phyloP scores from a whole-genome alignment of 2,888 invertebrate species.

The Thumatha senex region DNA sequence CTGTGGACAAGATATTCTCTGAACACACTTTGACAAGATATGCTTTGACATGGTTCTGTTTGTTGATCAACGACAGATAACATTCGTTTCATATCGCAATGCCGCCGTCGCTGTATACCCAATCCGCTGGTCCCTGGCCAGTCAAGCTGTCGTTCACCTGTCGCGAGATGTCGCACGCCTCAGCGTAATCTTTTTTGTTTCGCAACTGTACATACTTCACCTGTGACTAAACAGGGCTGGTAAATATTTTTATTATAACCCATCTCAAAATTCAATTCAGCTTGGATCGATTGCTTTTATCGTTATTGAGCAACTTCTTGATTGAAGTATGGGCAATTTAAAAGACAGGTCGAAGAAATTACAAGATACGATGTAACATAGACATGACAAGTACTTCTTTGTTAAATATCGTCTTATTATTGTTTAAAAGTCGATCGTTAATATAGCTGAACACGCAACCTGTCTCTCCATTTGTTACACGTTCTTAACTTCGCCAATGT shows the following conservation, averaged over 20 bases:
- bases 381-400: no score
- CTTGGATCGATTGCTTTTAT: not conserved
- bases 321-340: not conserved
- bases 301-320: not conserved
- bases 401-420: not conserved
- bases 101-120: not conserved
- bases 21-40: no score
- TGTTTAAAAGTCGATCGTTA: conserved; percentile 2
- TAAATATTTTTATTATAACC: not conserved
- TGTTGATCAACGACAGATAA: conserved; percentile 19
- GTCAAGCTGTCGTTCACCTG: conserved; percentile 14
- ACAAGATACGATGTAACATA: conserved; percentile 1
- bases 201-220: conserved; percentile 9
- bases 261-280: not conserved
- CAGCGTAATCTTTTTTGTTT: conserved; percentile 14
- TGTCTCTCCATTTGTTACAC: conserved; percentile 2
- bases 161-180: conserved; percentile 6
- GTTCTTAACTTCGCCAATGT: not conserved
- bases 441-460: conserved; percentile 8
- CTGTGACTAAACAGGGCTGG: conserved; percentile 6
- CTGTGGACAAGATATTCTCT: no score
- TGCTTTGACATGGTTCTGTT: not conserved
- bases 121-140: not conserved
- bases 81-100: conserved; percentile 1
- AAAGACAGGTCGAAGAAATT: not conserved